Percentiles rank a stretch among this genome's conserved stretches.
phyloP scores from a whole-genome alignment of 2,888 invertebrate genomes.

The Leptinotarsa tumamoca region DNA sequence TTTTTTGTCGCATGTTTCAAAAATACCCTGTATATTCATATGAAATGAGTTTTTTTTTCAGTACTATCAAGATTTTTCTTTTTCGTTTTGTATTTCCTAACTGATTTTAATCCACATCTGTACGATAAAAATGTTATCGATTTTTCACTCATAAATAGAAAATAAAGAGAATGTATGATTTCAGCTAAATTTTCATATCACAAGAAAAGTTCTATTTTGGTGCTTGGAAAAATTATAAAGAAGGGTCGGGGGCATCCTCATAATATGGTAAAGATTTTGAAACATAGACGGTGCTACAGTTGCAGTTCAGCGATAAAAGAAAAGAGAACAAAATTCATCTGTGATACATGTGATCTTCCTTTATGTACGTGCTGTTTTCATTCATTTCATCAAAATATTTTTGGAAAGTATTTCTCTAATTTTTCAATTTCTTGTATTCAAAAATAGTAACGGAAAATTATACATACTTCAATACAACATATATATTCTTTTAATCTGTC shows the following conservation, averaged over 20 bases:
- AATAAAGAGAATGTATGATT: neutral
- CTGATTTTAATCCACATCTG: too few species aligned
- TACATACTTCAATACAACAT: too few species aligned
- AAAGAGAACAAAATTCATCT: neutral
- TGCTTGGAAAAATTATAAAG: neutral
- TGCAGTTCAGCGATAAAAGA: neutral
- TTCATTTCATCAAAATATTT: neutral
- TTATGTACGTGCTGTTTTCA: neutral
- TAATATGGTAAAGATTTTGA: neutral
- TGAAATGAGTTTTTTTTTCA: too few species aligned
- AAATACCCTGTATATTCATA: too few species aligned
- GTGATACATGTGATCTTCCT: constrained; percentile 4
- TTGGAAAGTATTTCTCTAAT: neutral
- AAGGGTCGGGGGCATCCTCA: neutral
- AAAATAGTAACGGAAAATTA: too few species aligned
- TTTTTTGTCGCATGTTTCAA: too few species aligned
- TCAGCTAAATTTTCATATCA: neutral
- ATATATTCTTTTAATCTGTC: too few species aligned
- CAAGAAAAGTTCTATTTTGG: neutral
- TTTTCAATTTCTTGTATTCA: too few species aligned
- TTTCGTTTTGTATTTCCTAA: too few species aligned
- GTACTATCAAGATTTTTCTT: too few species aligned
- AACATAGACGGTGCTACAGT: constrained; percentile 4
- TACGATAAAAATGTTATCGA: neutral
- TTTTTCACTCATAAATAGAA: neutral